A percentile compares a stretch with the other conserved stretches of the same genome.
Evolutionary conservation across 1,140 invertebrate genomes (phyloP).

Genomic region (Zaprionus africanus): DNA sequence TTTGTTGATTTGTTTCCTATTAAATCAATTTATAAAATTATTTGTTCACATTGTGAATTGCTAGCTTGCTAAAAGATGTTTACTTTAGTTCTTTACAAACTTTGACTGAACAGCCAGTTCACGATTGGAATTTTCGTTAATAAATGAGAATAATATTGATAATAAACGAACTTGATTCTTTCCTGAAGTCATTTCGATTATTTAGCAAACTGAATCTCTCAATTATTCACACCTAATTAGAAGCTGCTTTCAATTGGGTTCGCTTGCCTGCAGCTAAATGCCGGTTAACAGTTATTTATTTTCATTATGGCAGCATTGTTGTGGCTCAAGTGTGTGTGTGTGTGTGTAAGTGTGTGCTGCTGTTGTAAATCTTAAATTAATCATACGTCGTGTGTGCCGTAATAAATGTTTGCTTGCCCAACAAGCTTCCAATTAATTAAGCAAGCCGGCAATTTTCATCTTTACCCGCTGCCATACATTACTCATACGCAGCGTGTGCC

Average conservation of each 20-base stretch:
- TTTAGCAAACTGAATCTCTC: not conserved
- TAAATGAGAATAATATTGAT: no score
- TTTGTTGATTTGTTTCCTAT: no score
- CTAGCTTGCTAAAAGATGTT: no score
- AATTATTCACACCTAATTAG: not conserved
- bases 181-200: no score
- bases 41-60: no score
- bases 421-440: conserved; percentile 41
- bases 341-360: conserved; percentile 2
- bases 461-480: conserved; percentile 2
- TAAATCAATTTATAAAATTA: no score
- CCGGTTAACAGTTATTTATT: not conserved
- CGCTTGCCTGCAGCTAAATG: not conserved
- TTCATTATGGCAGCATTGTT: not conserved
- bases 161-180: no score
- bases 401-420: conserved; percentile 30
- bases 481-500: conserved; percentile 28
- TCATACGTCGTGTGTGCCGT: conserved; percentile 28
- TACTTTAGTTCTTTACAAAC: no score
- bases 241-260: not conserved
- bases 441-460: conserved; percentile 25
- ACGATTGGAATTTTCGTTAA: no score
- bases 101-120: no score
- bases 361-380: conserved; percentile 38
- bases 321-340: not conserved